A percentile compares a stretch with the other conserved stretches of the same genome.
These are phyloP conservation scores for Noctuana brunneofusca DNA, from an alignment of 2,888 invertebrate species.

Conservation along the genomic window DNA sequence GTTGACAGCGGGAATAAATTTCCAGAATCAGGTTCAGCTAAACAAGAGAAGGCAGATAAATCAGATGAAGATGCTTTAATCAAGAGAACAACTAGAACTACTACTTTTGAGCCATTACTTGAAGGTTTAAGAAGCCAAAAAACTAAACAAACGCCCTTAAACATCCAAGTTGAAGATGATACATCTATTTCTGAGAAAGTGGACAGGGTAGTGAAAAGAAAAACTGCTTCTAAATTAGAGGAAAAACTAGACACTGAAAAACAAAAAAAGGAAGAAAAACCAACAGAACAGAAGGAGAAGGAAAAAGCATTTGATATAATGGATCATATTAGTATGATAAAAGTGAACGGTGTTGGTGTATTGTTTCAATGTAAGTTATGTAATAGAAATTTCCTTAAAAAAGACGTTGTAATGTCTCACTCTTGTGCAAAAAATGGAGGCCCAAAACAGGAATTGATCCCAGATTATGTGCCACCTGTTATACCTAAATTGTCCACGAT, in stretches of 20 bases:
- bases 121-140: constrained; percentile 31
- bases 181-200: constrained; percentile 32
- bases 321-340: constrained; percentile 72
- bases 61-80: constrained; percentile 41
- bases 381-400: constrained; percentile 72
- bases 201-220: constrained; percentile 37
- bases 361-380: constrained; percentile 75
- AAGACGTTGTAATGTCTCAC: constrained; percentile 67
- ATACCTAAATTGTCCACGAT: constrained; percentile 64
- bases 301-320: constrained; percentile 64
- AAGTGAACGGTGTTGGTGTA: constrained; percentile 74
- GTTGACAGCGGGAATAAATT: constrained; percentile 19
- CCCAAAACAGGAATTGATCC: constrained; percentile 57
- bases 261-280: constrained; percentile 19
- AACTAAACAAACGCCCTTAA: constrained; percentile 15
- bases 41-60: constrained; percentile 47
- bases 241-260: not conserved
- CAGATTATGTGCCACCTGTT: constrained; percentile 50
- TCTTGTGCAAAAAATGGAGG: constrained; percentile 70
- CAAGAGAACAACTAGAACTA: constrained; percentile 36
- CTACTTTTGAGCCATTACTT: constrained; percentile 37
- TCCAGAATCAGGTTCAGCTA: constrained; percentile 38
- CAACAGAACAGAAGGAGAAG: constrained; percentile 16
- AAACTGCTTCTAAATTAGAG: constrained; percentile 33
- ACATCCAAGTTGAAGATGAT: constrained; percentile 34